phyloP scores from a whole-genome alignment of 2,888 invertebrate species.

The Aspidiotus rigidus region DNA sequence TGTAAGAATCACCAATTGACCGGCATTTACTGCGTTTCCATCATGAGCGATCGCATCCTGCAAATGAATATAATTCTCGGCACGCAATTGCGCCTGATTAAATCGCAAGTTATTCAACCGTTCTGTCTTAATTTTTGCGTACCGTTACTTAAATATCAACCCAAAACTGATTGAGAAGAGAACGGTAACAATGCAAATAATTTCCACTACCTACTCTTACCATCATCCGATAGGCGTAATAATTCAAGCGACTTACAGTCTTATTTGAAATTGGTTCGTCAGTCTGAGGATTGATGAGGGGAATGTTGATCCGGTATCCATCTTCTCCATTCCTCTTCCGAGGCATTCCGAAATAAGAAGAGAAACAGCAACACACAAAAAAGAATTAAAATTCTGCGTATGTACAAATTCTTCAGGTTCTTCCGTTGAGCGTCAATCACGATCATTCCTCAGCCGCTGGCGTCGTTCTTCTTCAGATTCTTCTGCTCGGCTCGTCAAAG shows the following conservation, averaged over 20 bases:
- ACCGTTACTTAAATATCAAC: conserved; percentile 43
- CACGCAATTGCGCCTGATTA: conserved; percentile 39
- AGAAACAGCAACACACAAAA: too few relatives aligned
- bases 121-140: conserved; percentile 42
- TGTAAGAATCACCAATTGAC: not conserved
- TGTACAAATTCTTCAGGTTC: too few relatives aligned
- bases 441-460: too few relatives aligned
- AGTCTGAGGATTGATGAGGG: conserved; percentile 18
- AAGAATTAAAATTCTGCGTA: too few relatives aligned
- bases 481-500: too few relatives aligned
- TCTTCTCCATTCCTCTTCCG: too few relatives aligned
- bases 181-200: conserved; percentile 38
- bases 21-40: not conserved
- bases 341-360: too few relatives aligned
- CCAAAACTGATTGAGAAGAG: conserved; percentile 41
- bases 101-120: conserved; percentile 39
- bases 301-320: conserved; percentile 30
- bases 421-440: too few relatives aligned
- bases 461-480: too few relatives aligned
- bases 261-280: conserved; percentile 34
- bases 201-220: conserved; percentile 37
- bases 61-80: not conserved
- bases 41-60: not conserved
- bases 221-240: conserved; percentile 39
- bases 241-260: conserved; percentile 38